phyloP scores from a whole-genome alignment of 2,113 vertebrate species.

The Aleadryas rufinucha region DNA sequence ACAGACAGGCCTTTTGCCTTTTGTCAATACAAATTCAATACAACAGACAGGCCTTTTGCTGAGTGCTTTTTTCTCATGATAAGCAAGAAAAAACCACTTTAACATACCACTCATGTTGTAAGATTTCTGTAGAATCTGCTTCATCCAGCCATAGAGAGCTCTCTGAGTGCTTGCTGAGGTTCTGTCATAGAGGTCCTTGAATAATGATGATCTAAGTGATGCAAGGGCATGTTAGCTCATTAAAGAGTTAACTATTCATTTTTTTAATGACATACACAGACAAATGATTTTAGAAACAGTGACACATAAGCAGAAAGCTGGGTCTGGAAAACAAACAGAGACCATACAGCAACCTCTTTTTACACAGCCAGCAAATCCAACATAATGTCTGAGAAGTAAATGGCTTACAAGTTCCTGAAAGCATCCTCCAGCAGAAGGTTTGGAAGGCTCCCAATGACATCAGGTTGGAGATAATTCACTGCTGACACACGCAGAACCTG shows the following conservation, averaged over 20 bases:
- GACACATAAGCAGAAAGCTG: neutral
- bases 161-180: slow-evolving; percentile 67
- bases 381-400: neutral
- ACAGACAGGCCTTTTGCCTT: neutral
- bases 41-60: neutral
- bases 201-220: slow-evolving; percentile 69
- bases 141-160: slow-evolving; percentile 79
- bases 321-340: neutral
- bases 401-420: slow-evolving; percentile 80
- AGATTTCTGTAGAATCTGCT: slow-evolving; percentile 56
- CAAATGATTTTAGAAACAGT: neutral
- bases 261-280: neutral
- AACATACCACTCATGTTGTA: slow-evolving; percentile 58
- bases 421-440: slow-evolving; percentile 61
- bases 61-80: neutral
- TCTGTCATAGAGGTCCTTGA: slow-evolving; percentile 79
- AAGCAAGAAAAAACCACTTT: neutral
- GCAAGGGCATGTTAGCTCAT: neutral
- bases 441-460: slow-evolving; percentile 64
- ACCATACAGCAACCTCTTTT: neutral
- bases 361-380: neutral
- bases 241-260: neutral
- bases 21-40: no score
- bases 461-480: slow-evolving; percentile 66
- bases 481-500: slow-evolving; percentile 60